phyloP scores from a whole-genome alignment of 2,113 vertebrate genomes.

The Rhinogobius similis region DNA sequence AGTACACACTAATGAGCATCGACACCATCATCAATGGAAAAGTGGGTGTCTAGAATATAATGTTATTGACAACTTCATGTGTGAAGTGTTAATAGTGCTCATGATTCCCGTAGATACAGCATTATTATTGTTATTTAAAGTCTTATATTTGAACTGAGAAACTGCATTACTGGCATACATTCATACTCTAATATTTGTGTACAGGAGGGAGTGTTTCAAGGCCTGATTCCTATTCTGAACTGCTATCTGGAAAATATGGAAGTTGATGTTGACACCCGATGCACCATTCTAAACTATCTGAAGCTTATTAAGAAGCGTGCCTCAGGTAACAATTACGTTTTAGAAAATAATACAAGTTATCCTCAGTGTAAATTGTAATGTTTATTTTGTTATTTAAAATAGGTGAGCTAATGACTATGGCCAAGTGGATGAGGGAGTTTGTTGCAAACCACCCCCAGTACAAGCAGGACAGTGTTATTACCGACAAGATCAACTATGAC shows the following conservation, averaged over 20 bases:
- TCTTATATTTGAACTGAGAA: neutral
- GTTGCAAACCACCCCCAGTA: constrained; percentile 88
- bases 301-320: constrained; percentile 98
- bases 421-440: constrained; percentile 97
- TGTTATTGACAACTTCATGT: neutral
- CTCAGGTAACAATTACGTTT: constrained; percentile 85
- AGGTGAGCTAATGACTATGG: constrained; percentile 97
- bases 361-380: neutral
- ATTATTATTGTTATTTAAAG: too few species aligned
- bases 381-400: neutral
- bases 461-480: constrained; percentile 93
- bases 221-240: constrained; percentile 95
- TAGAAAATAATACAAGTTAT: neutral
- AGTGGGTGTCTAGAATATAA: constrained; percentile 68
- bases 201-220: constrained; percentile 95
- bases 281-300: constrained; percentile 96
- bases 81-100: too few species aligned
- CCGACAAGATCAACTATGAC: constrained; percentile 94
- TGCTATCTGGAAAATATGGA: constrained; percentile 98
- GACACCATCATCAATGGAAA: constrained; percentile 98
- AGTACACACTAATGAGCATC: constrained; percentile 94
- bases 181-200: constrained; percentile 9
- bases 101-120: too few species aligned
- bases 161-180: too few species aligned
- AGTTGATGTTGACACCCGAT: constrained; percentile 96